Evolutionary conservation across 2,797 vertebrate species (phyloP).

Genomic region (Cyclopterus lumpus): DNA sequence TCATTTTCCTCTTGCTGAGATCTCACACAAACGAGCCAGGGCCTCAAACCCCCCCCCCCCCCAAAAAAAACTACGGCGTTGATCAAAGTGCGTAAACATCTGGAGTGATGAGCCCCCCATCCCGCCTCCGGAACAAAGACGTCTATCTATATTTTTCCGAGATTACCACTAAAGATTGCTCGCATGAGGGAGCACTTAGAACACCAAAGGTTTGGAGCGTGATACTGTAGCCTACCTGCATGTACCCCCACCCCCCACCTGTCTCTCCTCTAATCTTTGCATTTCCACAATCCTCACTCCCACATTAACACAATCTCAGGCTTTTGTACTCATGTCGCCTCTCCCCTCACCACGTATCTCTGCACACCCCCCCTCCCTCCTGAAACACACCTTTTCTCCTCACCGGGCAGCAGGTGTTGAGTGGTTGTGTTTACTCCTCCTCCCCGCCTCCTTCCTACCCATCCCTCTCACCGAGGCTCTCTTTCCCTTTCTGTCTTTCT

Average conservation of each 20-base stretch:
- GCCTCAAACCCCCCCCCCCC: conserved; percentile 35
- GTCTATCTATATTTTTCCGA: conserved; percentile 67
- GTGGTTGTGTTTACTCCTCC: conserved; percentile 84
- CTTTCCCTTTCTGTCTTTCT: conserved; percentile 55
- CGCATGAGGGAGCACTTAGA: conserved; percentile 67
- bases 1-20: conserved; percentile 66
- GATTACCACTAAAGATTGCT: conserved; percentile 63
- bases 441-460: conserved; percentile 52
- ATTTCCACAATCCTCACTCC: conserved; percentile 62
- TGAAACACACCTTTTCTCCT: conserved; percentile 83
- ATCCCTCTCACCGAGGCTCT: conserved; percentile 57
- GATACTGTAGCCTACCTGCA: conserved; percentile 76
- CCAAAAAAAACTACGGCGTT: conserved; percentile 62
- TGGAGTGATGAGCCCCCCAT: conserved; percentile 61
- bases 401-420: conserved; percentile 87
- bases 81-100: conserved; percentile 77
- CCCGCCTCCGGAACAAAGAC: conserved; percentile 54
- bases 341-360: conserved; percentile 69
- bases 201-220: conserved; percentile 46
- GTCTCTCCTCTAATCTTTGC: conserved; percentile 66
- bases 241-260: conserved; percentile 44
- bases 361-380: conserved; percentile 24
- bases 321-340: conserved; percentile 70
- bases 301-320: conserved; percentile 72
- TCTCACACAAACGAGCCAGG: conserved; percentile 61